Conservation (phyloP, 1,140 invertebrate genomes). For the Lysiphlebus fabarum region DNA sequence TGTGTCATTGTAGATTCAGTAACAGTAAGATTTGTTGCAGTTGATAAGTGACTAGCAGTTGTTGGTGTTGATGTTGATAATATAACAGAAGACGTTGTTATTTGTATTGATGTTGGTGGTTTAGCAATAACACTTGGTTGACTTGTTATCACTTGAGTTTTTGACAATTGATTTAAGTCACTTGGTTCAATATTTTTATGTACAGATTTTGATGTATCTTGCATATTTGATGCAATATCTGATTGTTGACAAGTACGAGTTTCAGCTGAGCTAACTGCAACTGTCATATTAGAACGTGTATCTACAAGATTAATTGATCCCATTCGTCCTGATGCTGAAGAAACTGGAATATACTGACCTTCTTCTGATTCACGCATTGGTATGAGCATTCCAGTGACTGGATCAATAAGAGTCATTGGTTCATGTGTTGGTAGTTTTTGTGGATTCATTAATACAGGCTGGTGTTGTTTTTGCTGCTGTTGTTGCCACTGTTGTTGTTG, state of each 20-base stretch:
- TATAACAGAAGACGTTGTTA: conserved; percentile 19
- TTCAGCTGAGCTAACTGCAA: conserved; percentile 18
- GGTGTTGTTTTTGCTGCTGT: background rate
- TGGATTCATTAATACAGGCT: background rate
- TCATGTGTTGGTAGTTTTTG: conserved; percentile 47
- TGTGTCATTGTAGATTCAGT: conserved; percentile 4
- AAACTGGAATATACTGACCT: conserved; percentile 66
- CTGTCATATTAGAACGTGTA: conserved; percentile 17
- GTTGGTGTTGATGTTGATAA: conserved; percentile 26
- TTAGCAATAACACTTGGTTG: conserved; percentile 44
- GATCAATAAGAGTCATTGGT: conserved; percentile 68
- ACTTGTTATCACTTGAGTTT: conserved; percentile 19
- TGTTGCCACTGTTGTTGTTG: background rate
- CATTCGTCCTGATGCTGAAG: conserved; percentile 40
- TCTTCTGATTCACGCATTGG: conserved; percentile 71
- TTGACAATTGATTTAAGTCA: conserved; percentile 21
- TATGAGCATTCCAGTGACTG: conserved; percentile 71
- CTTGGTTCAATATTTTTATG: background rate
- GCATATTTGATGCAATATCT: too few relatives aligned
- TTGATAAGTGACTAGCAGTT: conserved; percentile 11
- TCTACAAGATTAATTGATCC: conserved; percentile 23
- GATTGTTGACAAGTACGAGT: too few relatives aligned
- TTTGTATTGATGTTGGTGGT: conserved; percentile 31
- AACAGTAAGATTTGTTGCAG: conserved; percentile 13
- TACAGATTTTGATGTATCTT: conserved; percentile 1